Base-by-base conservation (phyloP, 2,888 invertebrate genomes). In the Xestia xanthographa region DNA sequence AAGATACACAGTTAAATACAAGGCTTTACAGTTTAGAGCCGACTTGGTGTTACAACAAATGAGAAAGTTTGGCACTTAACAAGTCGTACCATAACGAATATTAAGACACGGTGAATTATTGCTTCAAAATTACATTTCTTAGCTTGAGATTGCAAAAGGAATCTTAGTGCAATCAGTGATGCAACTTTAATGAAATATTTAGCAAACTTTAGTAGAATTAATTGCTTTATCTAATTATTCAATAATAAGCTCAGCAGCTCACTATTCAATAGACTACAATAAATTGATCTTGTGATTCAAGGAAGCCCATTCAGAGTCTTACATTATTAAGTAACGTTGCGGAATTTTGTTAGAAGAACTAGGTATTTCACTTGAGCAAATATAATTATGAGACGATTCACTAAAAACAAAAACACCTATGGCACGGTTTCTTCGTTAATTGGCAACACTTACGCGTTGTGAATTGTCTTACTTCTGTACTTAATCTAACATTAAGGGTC, bases 391-490 rank as follows among this genome's bases (percentile, higher is more conserved):
- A 91, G 90, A 90, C 87, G 86, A 90, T 90, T 91, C 86, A 90
- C 91, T 92, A 92, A 86, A 90, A 91, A 89, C 88, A 89, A 92
- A 89, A 92, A 91, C 89, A 92, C 90, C 91, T 95, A 96, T 96
- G 96, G 96, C 96, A 96, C 96, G 93, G 94, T 92, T 91, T 87
- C 88, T 94, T 96, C 95, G 96, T 94, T 96, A 94, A 91, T 90
- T 91, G 90, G 91, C 90, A 86, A 87, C 81, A 74, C 84, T 75
- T 82, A 75, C 88, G 88, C 84, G 89, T 84, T 75, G 80, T 84
- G 79, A 79, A 80, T 66, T 85, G 86, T 86, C 86, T 88, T 88
- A 89, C 72, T 75, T 88, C 80, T 90, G 88, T 89, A 90, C 90
- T 90, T 91, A 91, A 71, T 89, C 88, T 92, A 91, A 89, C 86